Evolutionary conservation across 92 coral and sea anemone genomes (phyloP).

Genomic region (Epizoanthus ramosus): DNA sequence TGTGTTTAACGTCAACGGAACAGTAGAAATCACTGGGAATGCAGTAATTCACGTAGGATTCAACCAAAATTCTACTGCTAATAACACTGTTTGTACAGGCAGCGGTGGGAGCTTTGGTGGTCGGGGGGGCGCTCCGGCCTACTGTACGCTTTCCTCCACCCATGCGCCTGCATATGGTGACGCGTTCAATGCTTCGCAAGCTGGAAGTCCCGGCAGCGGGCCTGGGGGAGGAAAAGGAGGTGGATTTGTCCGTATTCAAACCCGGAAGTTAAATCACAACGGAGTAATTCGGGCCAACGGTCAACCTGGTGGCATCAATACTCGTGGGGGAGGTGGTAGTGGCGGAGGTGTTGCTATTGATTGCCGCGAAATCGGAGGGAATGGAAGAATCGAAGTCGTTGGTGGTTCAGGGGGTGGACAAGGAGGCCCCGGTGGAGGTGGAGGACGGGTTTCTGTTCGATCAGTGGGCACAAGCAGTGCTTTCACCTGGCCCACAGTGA

Average conservation of each 20-base stretch:
- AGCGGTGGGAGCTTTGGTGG: conserved; percentile 87
- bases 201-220: conserved; percentile 80
- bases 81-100: conserved; percentile 45
- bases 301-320: conserved; percentile 33
- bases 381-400: conserved; percentile 56
- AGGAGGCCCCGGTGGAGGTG: conserved; percentile 80
- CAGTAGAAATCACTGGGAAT: conserved; percentile 54
- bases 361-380: conserved; percentile 70
- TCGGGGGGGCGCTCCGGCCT: conserved; percentile 72
- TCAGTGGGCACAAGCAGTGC: conserved; percentile 51
- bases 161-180: conserved; percentile 73
- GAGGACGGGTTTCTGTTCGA: conserved; percentile 70
- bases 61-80: conserved; percentile 41
- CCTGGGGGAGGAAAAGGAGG: conserved; percentile 70
- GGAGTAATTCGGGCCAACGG: conserved; percentile 70
- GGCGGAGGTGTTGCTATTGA: conserved; percentile 76
- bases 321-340: conserved; percentile 78
- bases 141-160: conserved; percentile 51
- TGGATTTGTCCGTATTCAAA: conserved; percentile 61
- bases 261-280: conserved; percentile 63
- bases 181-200: conserved; percentile 57
- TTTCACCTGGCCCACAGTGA: conserved; percentile 50
- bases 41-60: conserved; percentile 60
- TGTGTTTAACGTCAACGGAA: conserved; percentile 62
- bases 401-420: conserved; percentile 64